Conservation (phyloP, 2,888 invertebrate genomes). For the Saturnia pavonia region DNA sequence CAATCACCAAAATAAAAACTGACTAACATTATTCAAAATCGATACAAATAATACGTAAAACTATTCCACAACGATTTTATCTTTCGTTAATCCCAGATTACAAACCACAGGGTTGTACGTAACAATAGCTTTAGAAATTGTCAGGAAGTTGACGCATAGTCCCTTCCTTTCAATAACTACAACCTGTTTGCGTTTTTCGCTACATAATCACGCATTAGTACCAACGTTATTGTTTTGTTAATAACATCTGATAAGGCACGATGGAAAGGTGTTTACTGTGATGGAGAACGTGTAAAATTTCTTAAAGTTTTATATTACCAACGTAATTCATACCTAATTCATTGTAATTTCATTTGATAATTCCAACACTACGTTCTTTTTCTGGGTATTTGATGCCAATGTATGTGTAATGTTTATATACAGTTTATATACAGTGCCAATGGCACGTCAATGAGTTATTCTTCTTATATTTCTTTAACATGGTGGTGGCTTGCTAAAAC, state of each 20-base stretch:
- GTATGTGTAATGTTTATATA: too few relatives aligned
- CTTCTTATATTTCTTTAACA: too few relatives aligned
- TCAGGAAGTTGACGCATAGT: conserved; percentile 74
- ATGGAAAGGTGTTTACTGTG: background rate
- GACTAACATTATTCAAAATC: conserved; percentile 10
- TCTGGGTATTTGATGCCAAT: too few relatives aligned
- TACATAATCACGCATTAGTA: conserved; percentile 39
- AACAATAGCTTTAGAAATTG: conserved; percentile 42
- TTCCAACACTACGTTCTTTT: background rate
- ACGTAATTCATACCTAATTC: background rate
- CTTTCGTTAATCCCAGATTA: conserved; percentile 54
- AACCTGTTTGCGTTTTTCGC: conserved; percentile 54
- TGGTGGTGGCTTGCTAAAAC: too few relatives aligned
- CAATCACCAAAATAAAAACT: background rate
- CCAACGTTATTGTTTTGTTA: conserved; percentile 55
- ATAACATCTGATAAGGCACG: conserved; percentile 50
- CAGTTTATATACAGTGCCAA: too few relatives aligned
- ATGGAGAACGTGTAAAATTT: background rate
- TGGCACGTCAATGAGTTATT: too few relatives aligned
- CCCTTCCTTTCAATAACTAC: conserved; percentile 42
- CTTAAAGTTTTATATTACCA: background rate
- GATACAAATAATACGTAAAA: conserved; percentile 28
- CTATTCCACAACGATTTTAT: conserved; percentile 50
- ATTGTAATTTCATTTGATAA: background rate
- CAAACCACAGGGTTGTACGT: conserved; percentile 27